phyloP scores from a whole-genome alignment of 2,113 vertebrate genomes.

The Odocoileus hemionus region DNA sequence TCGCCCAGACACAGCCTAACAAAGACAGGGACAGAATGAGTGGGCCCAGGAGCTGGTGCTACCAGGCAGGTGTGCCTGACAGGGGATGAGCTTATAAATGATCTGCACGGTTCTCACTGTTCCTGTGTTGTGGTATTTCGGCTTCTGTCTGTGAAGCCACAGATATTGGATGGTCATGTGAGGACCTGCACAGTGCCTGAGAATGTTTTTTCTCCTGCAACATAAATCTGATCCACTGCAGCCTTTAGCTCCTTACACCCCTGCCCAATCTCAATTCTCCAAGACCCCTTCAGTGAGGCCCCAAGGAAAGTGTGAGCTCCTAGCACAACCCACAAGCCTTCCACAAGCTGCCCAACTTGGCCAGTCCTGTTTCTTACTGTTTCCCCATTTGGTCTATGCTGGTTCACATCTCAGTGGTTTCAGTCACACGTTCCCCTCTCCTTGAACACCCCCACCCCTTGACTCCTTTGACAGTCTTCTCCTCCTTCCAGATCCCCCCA shows the following conservation, averaged over 20 bases:
- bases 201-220: not conserved
- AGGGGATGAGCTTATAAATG: not conserved
- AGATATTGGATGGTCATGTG: not conserved
- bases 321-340: not conserved
- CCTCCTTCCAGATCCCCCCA: not conserved
- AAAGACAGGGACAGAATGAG: not conserved
- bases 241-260: not conserved
- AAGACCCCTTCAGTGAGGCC: not conserved
- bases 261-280: not conserved
- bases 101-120: not conserved
- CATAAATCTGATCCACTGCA: not conserved
- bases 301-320: not conserved
- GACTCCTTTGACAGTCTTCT: not conserved
- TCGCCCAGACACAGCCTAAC: not conserved
- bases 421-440: not conserved
- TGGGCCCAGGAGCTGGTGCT: not conserved
- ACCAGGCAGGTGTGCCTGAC: not conserved
- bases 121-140: not conserved
- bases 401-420: not conserved
- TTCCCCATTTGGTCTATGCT: too few species aligned
- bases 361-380: not conserved
- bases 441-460: not conserved
- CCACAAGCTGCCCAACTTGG: not conserved
- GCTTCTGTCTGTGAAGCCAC: not conserved
- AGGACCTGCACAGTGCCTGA: not conserved